A percentile compares a stretch with the other conserved stretches of the same genome.
Evolutionary conservation across 2,888 invertebrate genomes (phyloP).

Genomic region (Microplitis deprimator): DNA sequence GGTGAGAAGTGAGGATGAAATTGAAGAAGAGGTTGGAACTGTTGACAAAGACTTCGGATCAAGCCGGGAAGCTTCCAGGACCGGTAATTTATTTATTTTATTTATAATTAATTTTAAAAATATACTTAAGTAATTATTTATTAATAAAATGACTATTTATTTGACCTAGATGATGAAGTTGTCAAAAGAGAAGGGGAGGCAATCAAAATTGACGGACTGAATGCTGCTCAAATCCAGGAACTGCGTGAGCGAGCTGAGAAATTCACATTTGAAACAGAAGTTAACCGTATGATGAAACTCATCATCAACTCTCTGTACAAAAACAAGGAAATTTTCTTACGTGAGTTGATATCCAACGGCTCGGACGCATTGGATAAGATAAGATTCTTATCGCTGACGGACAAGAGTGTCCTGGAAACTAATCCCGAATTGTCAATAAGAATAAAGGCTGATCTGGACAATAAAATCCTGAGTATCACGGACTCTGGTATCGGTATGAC

Average conservation of each 20-base stretch:
- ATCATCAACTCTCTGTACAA: constrained; percentile 99
- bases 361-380: constrained; percentile 99
- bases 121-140: too few relatives aligned
- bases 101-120: neutral
- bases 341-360: constrained; percentile 98
- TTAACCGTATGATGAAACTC: constrained; percentile 99
- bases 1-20: constrained; percentile 70
- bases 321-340: constrained; percentile 98
- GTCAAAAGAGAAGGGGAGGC: constrained; percentile 95
- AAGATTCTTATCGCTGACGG: constrained; percentile 91
- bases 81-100: constrained; percentile 75
- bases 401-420: constrained; percentile 83
- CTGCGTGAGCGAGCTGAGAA: constrained; percentile 90
- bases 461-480: constrained; percentile 91
- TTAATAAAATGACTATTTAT: neutral
- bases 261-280: constrained; percentile 96
- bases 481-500: constrained; percentile 99
- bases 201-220: constrained; percentile 94
- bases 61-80: constrained; percentile 89
- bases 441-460: constrained; percentile 88
- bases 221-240: constrained; percentile 94
- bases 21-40: constrained; percentile 75
- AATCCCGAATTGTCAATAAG: constrained; percentile 89
- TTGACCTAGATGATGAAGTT: constrained; percentile 84
- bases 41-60: constrained; percentile 87